These are phyloP conservation scores for Planococcus citri DNA, from an alignment of 1,140 invertebrate species.

Conservation along the genomic window DNA sequence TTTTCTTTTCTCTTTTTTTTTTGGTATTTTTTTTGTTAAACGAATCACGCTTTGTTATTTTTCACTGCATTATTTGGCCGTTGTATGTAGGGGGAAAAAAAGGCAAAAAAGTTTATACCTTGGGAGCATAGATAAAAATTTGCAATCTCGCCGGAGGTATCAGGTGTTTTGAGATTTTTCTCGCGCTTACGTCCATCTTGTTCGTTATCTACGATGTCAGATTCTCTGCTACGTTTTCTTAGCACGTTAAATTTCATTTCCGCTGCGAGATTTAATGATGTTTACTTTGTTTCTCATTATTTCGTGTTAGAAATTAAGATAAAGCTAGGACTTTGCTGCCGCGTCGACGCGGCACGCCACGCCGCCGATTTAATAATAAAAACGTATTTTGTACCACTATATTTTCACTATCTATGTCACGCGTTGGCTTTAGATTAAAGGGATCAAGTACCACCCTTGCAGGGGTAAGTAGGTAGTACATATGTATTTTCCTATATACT, in stretches of 20 bases:
- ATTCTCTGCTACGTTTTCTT: background rate
- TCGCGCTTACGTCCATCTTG: background rate
- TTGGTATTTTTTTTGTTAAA: background rate
- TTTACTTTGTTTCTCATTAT: conserved; percentile 1
- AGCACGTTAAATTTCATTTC: background rate
- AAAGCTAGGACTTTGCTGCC: too few species aligned
- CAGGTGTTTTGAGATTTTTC: background rate
- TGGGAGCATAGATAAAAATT: background rate
- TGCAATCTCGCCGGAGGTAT: background rate
- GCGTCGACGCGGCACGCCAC: too few species aligned
- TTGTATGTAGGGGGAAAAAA: too few species aligned
- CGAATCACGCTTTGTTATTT: conserved; percentile 1
- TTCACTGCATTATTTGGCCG: background rate
- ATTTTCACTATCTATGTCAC: too few species aligned
- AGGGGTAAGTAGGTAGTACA: too few species aligned
- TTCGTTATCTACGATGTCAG: background rate
- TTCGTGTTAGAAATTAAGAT: background rate
- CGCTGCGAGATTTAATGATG: background rate
- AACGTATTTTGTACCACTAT: too few species aligned
- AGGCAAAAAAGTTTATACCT: background rate
- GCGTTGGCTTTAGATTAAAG: too few species aligned
- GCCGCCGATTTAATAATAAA: background rate
- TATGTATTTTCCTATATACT: too few species aligned
- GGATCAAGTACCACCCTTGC: too few species aligned
- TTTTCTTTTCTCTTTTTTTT: too few species aligned